A percentile compares a stretch with the other conserved stretches of the same genome.
Evolutionary conservation across 1,140 invertebrate species (phyloP).

Genomic region (Nixonia krombeini): DNA sequence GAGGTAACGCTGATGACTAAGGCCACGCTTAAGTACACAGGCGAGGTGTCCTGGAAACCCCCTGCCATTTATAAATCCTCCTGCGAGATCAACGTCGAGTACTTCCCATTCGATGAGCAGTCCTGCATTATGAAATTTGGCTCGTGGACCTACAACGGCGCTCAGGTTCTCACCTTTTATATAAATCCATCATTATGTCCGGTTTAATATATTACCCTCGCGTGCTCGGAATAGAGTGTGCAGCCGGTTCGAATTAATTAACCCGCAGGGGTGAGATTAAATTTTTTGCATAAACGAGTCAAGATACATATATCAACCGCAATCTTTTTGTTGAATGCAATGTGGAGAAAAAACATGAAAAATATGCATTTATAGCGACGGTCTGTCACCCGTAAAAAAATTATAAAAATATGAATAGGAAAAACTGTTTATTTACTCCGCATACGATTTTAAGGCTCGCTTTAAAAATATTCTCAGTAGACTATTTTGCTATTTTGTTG

Average conservation of each 20-base stretch:
- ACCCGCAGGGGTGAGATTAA: slow-evolving; percentile 12
- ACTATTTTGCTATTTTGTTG: too few species aligned
- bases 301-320: slow-evolving; percentile 7
- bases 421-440: slow-evolving; percentile 35
- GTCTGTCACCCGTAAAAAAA: slow-evolving; percentile 20
- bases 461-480: too few species aligned
- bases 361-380: slow-evolving; percentile 27
- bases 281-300: slow-evolving; percentile 13
- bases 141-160: slow-evolving; percentile 94
- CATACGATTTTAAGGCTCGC: too few species aligned
- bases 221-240: slow-evolving; percentile 23
- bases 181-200: slow-evolving; percentile 60
- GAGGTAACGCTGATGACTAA: slow-evolving; percentile 98
- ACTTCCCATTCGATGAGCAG: slow-evolving; percentile 95
- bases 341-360: slow-evolving; percentile 15
- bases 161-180: slow-evolving; percentile 76
- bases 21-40: slow-evolving; percentile 90
- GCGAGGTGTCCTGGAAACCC: slow-evolving; percentile 96
- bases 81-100: slow-evolving; percentile 95
- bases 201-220: slow-evolving; percentile 17
- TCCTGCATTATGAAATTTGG: slow-evolving; percentile 97
- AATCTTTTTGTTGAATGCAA: slow-evolving; percentile 11
- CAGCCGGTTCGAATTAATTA: slow-evolving; percentile 31
- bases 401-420: slow-evolving; percentile 1
- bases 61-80: slow-evolving; percentile 99